Evolutionary conservation across 2,113 vertebrate species (phyloP).

Genomic region (Zootoca vivipara): DNA sequence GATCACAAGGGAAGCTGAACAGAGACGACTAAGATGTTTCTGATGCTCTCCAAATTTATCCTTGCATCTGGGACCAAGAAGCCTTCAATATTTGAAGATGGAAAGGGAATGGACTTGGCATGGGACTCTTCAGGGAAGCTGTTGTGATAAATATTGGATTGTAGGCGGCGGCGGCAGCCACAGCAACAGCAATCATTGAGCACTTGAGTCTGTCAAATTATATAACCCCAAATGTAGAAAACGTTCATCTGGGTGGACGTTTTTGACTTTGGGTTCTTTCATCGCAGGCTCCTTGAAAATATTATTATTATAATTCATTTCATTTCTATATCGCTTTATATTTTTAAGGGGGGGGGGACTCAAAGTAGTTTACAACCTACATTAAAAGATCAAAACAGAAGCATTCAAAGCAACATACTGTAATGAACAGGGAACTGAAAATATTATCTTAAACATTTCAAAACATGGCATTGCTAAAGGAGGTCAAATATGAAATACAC

Average conservation of each 20-base stretch:
- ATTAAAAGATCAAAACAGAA: no score
- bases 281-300: neutral
- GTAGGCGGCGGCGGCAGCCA: neutral
- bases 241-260: neutral
- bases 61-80: neutral
- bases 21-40: slow-evolving; percentile 9
- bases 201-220: neutral
- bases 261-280: neutral
- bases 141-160: neutral
- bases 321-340: no score
- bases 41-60: slow-evolving; percentile 22
- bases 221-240: neutral
- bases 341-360: no score
- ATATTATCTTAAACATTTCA: no score
- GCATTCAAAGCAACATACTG: no score
- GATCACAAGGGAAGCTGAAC: slow-evolving; percentile 39
- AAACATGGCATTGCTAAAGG: no score
- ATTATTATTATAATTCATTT: no score
- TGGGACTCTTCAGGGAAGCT: neutral
- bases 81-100: neutral
- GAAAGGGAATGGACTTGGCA: neutral
- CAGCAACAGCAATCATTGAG: neutral
- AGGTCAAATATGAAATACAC: no score
- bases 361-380: no score
- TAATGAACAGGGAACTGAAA: no score